Percentiles rank a stretch among this genome's conserved stretches.
Evolutionary conservation across 2,888 invertebrate species (phyloP).

Genomic region (Tipula unca): DNA sequence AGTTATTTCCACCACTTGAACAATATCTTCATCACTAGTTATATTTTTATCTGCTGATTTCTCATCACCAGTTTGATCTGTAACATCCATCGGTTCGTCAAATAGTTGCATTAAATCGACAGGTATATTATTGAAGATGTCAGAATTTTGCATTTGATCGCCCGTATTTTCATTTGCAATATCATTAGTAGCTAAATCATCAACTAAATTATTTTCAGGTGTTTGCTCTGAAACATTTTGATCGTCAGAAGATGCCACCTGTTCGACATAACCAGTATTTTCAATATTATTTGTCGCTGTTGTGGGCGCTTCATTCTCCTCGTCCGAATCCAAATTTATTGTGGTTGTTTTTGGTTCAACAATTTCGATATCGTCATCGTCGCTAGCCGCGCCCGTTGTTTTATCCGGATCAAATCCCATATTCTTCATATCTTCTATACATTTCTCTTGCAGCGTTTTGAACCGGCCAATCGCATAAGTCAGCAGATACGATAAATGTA

Average conservation of each 20-base stretch:
- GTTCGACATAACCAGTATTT: neutral
- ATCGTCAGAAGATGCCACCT: neutral
- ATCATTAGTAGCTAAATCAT: neutral
- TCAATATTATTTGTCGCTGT: neutral
- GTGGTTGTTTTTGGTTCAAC: constrained; percentile 41
- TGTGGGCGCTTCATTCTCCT: constrained; percentile 29
- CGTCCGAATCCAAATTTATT: constrained; percentile 40
- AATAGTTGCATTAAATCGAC: neutral
- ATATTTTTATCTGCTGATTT: constrained; percentile 20
- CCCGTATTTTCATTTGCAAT: neutral
- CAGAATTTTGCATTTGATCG: neutral
- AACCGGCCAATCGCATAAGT: constrained; percentile 41
- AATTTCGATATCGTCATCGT: constrained; percentile 41
- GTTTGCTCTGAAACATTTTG: neutral
- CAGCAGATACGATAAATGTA: constrained; percentile 40
- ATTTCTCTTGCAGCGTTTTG: constrained; percentile 40
- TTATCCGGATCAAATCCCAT: constrained; percentile 34
- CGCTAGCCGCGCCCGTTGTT: constrained; percentile 23
- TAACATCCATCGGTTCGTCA: neutral
- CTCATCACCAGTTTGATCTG: neutral
- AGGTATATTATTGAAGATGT: neutral
- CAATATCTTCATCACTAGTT: constrained; percentile 22
- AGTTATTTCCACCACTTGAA: neutral
- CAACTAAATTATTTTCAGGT: neutral
- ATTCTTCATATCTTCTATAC: constrained; percentile 38